These are phyloP conservation scores for Camptogramma bilineatum DNA, from an alignment of 2,888 invertebrate species.

Conservation along the genomic window DNA sequence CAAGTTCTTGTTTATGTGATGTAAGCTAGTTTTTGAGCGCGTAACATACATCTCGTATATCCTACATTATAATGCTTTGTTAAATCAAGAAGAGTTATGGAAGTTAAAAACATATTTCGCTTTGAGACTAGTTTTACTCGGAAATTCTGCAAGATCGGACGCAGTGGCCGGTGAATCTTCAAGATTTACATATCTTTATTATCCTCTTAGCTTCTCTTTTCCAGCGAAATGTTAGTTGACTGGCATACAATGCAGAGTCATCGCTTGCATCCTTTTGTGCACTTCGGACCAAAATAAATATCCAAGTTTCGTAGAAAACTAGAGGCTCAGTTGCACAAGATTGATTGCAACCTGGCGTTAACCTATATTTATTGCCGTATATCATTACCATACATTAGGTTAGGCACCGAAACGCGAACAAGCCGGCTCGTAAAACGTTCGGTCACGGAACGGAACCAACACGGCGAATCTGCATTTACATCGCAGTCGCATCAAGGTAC, in stretches of 20 bases:
- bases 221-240: constrained; percentile 21
- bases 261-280: constrained; percentile 18
- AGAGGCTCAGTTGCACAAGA: constrained; percentile 34
- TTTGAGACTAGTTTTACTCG: constrained; percentile 7
- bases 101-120: constrained; percentile 17
- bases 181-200: constrained; percentile 35
- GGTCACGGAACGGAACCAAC: constrained; percentile 45
- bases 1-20: constrained; percentile 28
- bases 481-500: constrained; percentile 49
- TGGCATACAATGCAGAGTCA: constrained; percentile 29
- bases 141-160: constrained; percentile 23
- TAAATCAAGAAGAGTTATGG: not conserved
- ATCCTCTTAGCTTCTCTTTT: constrained; percentile 30
- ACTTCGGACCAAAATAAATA: constrained; percentile 20
- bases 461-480: constrained; percentile 56
- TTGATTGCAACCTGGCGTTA: constrained; percentile 38
- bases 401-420: constrained; percentile 39
- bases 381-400: constrained; percentile 42
- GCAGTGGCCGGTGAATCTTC: constrained; percentile 27
- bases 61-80: constrained; percentile 1
- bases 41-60: not conserved
- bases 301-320: constrained; percentile 16
- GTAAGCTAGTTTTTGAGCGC: constrained; percentile 2
- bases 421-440: constrained; percentile 35
- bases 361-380: constrained; percentile 40